Evolutionary conservation across 2,888 invertebrate species (phyloP).

Genomic region (Aleiodes testaceus): DNA sequence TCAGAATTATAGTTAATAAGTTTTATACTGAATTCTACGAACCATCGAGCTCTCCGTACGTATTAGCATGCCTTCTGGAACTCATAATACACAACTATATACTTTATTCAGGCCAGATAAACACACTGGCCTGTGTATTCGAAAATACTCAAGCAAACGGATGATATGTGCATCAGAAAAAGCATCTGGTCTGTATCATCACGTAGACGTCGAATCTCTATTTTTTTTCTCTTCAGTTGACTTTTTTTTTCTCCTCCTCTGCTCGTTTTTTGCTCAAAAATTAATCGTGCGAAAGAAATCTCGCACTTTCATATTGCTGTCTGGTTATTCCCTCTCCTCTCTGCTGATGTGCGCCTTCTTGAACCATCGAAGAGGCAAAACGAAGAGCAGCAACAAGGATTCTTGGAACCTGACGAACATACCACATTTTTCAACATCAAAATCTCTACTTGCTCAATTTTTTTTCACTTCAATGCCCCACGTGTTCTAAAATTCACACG

Average conservation of each 20-base stretch:
- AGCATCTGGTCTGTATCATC: constrained; percentile 27
- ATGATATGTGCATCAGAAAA: constrained; percentile 24
- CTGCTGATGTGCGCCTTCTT: background rate
- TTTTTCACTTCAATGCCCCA: background rate
- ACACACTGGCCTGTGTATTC: constrained; percentile 52
- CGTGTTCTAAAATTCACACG: background rate
- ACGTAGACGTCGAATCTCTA: constrained; percentile 16
- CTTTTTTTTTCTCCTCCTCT: constrained; percentile 23
- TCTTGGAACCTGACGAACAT: constrained; percentile 25
- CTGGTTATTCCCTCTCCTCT: constrained; percentile 12
- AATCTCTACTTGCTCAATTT: constrained; percentile 2
- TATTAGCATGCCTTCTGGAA: constrained; percentile 65
- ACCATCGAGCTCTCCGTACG: constrained; percentile 57
- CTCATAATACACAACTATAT: constrained; percentile 69
- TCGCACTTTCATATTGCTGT: constrained; percentile 43
- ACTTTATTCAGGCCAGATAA: constrained; percentile 69
- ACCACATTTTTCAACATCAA: constrained; percentile 15
- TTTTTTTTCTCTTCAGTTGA: constrained; percentile 19
- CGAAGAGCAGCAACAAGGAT: constrained; percentile 21
- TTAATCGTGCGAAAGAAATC: constrained; percentile 41
- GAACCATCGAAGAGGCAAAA: constrained; percentile 17
- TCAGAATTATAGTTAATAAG: background rate
- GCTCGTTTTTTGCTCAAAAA: background rate
- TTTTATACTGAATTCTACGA: constrained; percentile 58
- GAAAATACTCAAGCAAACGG: constrained; percentile 48